Evolutionary conservation across 2,888 invertebrate species (phyloP).

Genomic region (Nomada fabriciana): DNA sequence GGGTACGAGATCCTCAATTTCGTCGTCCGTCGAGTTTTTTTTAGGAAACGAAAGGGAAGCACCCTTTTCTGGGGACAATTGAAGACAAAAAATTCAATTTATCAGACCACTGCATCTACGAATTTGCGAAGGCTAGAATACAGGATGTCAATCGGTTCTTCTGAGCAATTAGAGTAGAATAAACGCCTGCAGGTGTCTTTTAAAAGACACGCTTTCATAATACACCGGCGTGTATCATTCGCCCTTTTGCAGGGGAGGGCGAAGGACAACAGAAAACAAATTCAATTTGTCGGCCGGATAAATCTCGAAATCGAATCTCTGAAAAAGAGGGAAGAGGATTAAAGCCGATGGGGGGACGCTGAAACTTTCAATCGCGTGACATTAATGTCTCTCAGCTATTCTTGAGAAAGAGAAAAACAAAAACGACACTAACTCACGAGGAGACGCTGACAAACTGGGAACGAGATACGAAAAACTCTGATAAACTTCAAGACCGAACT

Average conservation of each 20-base stretch:
- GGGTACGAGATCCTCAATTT: background rate
- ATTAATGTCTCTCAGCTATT: conserved; percentile 10
- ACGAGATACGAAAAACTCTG: background rate
- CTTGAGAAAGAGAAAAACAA: background rate
- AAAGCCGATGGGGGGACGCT: background rate
- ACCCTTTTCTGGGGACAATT: conserved; percentile 11
- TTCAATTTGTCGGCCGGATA: conserved; percentile 63
- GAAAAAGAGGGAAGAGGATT: conserved; percentile 13
- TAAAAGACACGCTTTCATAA: no score
- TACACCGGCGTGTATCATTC: background rate
- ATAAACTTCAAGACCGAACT: background rate
- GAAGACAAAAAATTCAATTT: conserved; percentile 51
- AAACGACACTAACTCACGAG: background rate
- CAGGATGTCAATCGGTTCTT: background rate
- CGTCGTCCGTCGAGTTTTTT: conserved; percentile 31
- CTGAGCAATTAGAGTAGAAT: no score
- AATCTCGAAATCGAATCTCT: conserved; percentile 53
- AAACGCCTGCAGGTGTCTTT: no score
- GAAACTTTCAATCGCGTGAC: conserved; percentile 28
- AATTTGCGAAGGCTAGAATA: background rate
- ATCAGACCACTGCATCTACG: conserved; percentile 20
- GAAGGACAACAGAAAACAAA: conserved; percentile 43
- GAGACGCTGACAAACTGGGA: background rate
- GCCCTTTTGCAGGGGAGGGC: background rate
- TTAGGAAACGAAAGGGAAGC: conserved; percentile 55